phyloP scores from a whole-genome alignment of 2,113 vertebrate species.

The Empidonax alnorum region DNA sequence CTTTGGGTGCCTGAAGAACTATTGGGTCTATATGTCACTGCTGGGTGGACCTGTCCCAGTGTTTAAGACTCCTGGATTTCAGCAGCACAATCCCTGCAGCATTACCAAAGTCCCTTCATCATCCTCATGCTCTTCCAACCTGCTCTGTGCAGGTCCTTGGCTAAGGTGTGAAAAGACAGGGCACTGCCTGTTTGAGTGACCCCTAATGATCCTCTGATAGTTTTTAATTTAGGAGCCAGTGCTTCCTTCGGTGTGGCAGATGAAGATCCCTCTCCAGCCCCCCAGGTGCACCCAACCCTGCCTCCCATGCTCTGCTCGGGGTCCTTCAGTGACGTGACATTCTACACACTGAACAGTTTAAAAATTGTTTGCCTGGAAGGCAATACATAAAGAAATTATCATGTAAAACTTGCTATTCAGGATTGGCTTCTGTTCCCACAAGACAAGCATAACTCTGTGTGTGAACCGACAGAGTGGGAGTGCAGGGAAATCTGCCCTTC shows the following conservation, averaged over 20 bases:
- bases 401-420: neutral
- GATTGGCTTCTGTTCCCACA: neutral
- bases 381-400: neutral
- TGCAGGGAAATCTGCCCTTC: neutral
- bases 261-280: neutral
- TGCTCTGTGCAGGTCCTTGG: neutral
- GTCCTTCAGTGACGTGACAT: neutral
- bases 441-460: neutral
- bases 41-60: fast-evolving
- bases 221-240: neutral
- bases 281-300: neutral
- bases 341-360: neutral
- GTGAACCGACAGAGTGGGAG: neutral
- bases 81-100: neutral
- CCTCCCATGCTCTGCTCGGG: neutral
- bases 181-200: neutral
- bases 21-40: neutral
- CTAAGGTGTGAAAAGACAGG: neutral
- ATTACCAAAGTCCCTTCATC: neutral
- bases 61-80: neutral
- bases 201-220: neutral
- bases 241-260: neutral
- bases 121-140: neutral
- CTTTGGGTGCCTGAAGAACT: too few species aligned
- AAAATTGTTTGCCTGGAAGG: neutral